Conservation (phyloP, 2,888 invertebrate species). For the Phoronis australis region DNA sequence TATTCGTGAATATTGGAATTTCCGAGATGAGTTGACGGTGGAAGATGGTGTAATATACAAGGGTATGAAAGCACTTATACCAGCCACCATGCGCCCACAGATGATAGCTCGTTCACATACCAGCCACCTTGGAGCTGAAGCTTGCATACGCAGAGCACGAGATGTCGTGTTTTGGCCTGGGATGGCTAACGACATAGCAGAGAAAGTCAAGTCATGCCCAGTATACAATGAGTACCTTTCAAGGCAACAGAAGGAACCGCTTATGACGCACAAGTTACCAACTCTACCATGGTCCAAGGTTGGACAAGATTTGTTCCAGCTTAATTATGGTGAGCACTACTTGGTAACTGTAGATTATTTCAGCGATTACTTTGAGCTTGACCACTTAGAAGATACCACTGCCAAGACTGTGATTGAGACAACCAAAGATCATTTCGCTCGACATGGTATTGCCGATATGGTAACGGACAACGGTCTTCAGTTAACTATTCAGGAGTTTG, state of each 20-base stretch:
- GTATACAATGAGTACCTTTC: conserved; percentile 1
- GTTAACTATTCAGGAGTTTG: not conserved
- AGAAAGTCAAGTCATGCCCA: not conserved
- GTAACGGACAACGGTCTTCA: not conserved
- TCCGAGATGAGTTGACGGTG: conserved; percentile 12
- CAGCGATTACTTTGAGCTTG: not conserved
- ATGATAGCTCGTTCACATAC: not conserved
- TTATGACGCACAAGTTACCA: conserved; percentile 10
- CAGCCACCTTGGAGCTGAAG: conserved; percentile 6
- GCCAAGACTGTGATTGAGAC: not conserved
- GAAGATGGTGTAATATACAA: conserved; percentile 13
- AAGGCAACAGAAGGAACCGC: conserved; percentile 12
- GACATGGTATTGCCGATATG: not conserved
- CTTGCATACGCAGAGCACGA: conserved; percentile 4
- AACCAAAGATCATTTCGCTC: not conserved
- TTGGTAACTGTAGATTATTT: not conserved
- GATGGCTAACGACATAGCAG: not conserved
- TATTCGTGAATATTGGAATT: conserved; percentile 4
- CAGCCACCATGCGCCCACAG: not conserved
- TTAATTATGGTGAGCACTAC: not conserved
- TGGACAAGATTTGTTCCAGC: not conserved
- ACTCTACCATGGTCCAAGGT: conserved; percentile 13
- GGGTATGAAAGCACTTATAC: conserved; percentile 7
- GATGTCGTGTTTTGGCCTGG: conserved; percentile 8
- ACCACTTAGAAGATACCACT: not conserved